Evolutionary conservation across 1,140 invertebrate genomes (phyloP), one percentile per base, ranked within the genome.

Genomic region (Atta colombica): DNA sequence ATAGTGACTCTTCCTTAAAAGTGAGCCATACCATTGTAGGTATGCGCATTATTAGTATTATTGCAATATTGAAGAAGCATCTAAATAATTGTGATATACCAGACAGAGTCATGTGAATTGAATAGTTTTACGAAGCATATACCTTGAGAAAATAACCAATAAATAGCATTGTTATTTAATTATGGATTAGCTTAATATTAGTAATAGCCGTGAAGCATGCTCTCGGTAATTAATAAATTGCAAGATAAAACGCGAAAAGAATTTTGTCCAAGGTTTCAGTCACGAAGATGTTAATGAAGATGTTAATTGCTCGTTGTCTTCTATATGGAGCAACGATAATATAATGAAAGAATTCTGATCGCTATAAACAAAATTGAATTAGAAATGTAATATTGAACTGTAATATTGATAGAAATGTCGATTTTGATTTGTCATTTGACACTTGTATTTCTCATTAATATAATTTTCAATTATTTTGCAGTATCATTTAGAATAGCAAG

Each of bases 21-120:
- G 87, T 88, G 60, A 81, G 25, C 80, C 31, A 58, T 68, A 63
- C 80, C 77, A 86, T 78, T 71, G 60, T 77, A 49, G 49, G 49
- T 49, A 80, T 68, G 55, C 51, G 71, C 84, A 87, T 87, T 87
- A 87, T 87, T 87, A 90, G 78, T 81, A 63, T 80, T 90, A 90
- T 90, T 87, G 89, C 81, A 60, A 88, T 90, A 90, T 90, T 81
- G 77, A 71, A 71, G 55, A 78, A 85, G 51, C 71, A 85, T 74
- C 69, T 65, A 55, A 18, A 58, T 72, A 61, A 45, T 74, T 65
- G 35, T 1, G 72, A 31, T 75, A 25, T 28, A 69, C 18, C 10
- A n/a, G 35, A 39, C 39, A 16, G 10, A 8, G 18, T 21, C 53
- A 14, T 35, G n/a, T 3, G 45, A 75, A 25, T 75, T 49, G 58